A percentile compares a stretch with the other conserved stretches of the same genome.
Evolutionary conservation across 2,888 invertebrate genomes (phyloP).

Genomic region (Atethmia centrago): DNA sequence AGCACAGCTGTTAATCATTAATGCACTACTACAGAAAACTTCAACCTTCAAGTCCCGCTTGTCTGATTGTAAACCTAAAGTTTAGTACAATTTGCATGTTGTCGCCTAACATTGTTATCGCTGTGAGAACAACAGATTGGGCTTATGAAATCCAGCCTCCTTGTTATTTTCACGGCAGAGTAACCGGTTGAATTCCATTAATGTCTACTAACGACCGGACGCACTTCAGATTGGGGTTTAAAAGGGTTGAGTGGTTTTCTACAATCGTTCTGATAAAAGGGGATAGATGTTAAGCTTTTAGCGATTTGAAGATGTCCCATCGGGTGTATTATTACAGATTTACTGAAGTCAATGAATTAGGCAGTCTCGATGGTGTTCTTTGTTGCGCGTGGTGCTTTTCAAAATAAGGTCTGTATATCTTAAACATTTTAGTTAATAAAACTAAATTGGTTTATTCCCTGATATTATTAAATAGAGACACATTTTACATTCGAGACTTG

Average conservation of each 20-base stretch:
- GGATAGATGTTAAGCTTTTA: constrained; percentile 88
- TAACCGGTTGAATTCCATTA: constrained; percentile 88
- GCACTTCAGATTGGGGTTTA: constrained; percentile 89
- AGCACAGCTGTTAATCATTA: neutral
- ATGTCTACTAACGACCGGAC: constrained; percentile 90
- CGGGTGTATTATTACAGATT: constrained; percentile 76
- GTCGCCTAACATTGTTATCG: constrained; percentile 71
- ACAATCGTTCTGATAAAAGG: constrained; percentile 89
- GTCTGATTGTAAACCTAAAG: constrained; percentile 41
- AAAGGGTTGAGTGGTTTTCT: constrained; percentile 91
- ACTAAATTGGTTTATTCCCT: neutral
- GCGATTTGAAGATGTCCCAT: constrained; percentile 87
- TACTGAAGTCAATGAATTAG: constrained; percentile 76
- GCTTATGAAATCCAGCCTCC: constrained; percentile 77
- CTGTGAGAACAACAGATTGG: constrained; percentile 80
- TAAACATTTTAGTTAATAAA: neutral
- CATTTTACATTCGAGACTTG: neutral
- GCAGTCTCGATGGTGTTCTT: constrained; percentile 31
- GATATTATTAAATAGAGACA: neutral
- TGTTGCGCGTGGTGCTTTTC: constrained; percentile 7
- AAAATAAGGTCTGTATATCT: neutral
- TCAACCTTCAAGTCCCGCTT: constrained; percentile 10
- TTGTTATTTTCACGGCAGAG: constrained; percentile 89
- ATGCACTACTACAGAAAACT: neutral
- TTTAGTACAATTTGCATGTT: constrained; percentile 66